A percentile compares a stretch with the other conserved stretches of the same genome.
These are phyloP conservation scores for Trypoxylus dichotomus DNA, from an alignment of 1,140 invertebrate species.

Conservation along the genomic window DNA sequence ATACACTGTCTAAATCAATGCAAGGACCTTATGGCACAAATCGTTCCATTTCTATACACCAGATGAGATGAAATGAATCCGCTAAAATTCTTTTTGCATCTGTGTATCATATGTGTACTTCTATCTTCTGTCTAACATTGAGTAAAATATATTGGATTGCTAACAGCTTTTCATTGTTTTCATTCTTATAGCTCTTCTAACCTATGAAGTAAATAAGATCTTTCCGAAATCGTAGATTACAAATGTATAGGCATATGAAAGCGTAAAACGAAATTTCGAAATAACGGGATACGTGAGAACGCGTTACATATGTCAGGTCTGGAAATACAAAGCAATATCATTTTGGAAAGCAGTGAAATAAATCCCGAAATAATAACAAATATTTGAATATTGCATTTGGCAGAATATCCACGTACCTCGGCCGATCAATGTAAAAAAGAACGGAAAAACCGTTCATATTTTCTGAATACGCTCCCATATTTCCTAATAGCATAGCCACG, in stretches of 20 bases:
- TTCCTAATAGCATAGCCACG: not conserved
- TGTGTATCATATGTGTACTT: too few species aligned
- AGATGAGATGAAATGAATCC: too few species aligned
- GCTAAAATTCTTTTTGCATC: too few species aligned
- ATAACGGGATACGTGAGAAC: not conserved
- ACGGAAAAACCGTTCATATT: slow-evolving; percentile 6
- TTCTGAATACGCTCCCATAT: slow-evolving; percentile 16
- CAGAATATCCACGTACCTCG: slow-evolving; percentile 1
- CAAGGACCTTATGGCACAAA: too few species aligned
- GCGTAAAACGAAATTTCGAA: not conserved
- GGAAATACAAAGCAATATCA: not conserved
- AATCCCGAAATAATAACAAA: slow-evolving; percentile 20
- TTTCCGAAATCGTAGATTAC: too few species aligned
- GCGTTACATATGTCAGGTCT: not conserved
- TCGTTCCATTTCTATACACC: too few species aligned
- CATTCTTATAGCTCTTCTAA: too few species aligned
- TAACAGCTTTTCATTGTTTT: too few species aligned
- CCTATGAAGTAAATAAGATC: too few species aligned
- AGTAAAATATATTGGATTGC: too few species aligned
- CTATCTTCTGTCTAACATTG: too few species aligned
- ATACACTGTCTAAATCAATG: too few species aligned
- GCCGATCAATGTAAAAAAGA: not conserved
- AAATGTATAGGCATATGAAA: not conserved
- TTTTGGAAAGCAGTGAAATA: slow-evolving; percentile 24
- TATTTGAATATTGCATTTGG: slow-evolving; percentile 24